A percentile compares a stretch with the other conserved stretches of the same genome.
Evolutionary conservation across 2,888 invertebrate species (phyloP).

Genomic region (Oscheius sp.): DNA sequence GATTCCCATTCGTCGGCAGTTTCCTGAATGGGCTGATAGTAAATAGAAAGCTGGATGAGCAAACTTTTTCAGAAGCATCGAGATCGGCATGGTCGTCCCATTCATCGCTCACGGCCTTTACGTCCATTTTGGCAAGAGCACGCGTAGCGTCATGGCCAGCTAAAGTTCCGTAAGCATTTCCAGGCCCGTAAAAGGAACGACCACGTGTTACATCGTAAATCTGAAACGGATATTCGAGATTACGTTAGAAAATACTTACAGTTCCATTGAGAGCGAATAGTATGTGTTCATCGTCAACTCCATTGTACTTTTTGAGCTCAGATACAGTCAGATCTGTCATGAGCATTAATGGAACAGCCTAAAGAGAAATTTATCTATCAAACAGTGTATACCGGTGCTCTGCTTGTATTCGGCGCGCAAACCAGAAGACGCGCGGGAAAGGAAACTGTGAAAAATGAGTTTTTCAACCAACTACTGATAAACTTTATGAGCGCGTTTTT

Average conservation of each 20-base stretch:
- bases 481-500: too few relatives aligned
- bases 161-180: conserved; percentile 64
- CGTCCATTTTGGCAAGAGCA: conserved; percentile 67
- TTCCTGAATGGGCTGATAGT: conserved; percentile 38
- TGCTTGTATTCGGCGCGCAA: too few relatives aligned
- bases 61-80: conserved; percentile 42
- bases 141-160: conserved; percentile 71
- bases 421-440: too few relatives aligned
- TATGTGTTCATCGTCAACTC: conserved; percentile 68
- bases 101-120: conserved; percentile 61
- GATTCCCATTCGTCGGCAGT: conserved; percentile 60
- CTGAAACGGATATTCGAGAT: conserved; percentile 44
- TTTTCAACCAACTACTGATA: too few relatives aligned
- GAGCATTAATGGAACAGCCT: conserved; percentile 44
- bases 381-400: too few relatives aligned
- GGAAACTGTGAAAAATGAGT: too few relatives aligned
- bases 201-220: conserved; percentile 71
- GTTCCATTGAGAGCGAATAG: conserved; percentile 66
- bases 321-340: conserved; percentile 69
- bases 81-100: conserved; percentile 66
- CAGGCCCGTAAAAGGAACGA: conserved; percentile 68
- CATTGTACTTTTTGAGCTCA: conserved; percentile 68
- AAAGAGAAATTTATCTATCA: neutral
- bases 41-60: neutral
- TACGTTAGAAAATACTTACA: conserved; percentile 40